Evolutionary conservation across 2,113 vertebrate genomes (phyloP).

Genomic region (Eurystomus gularis): DNA sequence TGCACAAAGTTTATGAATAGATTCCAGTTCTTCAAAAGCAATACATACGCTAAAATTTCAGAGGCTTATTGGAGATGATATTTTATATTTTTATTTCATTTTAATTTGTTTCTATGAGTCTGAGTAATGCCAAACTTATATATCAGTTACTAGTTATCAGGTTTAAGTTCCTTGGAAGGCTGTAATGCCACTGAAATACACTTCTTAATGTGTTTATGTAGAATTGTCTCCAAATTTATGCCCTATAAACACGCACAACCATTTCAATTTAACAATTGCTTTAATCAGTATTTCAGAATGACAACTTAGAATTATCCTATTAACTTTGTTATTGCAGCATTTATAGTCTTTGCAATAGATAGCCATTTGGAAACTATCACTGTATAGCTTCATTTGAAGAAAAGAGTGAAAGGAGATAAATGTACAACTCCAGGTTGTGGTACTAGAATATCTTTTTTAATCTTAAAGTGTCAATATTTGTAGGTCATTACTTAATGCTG

Average conservation of each 20-base stretch:
- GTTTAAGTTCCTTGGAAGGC: background rate
- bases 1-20: background rate
- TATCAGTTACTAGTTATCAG: background rate
- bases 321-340: constrained; percentile 60
- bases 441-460: background rate
- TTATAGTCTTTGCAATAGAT: constrained; percentile 40
- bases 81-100: background rate
- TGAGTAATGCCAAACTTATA: background rate
- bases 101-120: background rate
- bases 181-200: background rate
- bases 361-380: background rate
- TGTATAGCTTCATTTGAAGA: background rate
- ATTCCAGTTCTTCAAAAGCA: background rate
- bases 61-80: background rate
- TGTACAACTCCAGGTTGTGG: background rate
- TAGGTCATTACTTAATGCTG: background rate
- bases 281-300: constrained; percentile 69
- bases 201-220: constrained; percentile 36
- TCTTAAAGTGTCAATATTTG: constrained; percentile 9
- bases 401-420: constrained; percentile 7
- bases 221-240: constrained; percentile 45
- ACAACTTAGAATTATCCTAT: constrained; percentile 61
- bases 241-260: constrained; percentile 23
- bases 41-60: background rate
- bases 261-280: constrained; percentile 61